Evolutionary conservation across 2,888 invertebrate species (phyloP), one percentile per base, ranked within the genome.

Genomic region (Teleiodes luculella): DNA sequence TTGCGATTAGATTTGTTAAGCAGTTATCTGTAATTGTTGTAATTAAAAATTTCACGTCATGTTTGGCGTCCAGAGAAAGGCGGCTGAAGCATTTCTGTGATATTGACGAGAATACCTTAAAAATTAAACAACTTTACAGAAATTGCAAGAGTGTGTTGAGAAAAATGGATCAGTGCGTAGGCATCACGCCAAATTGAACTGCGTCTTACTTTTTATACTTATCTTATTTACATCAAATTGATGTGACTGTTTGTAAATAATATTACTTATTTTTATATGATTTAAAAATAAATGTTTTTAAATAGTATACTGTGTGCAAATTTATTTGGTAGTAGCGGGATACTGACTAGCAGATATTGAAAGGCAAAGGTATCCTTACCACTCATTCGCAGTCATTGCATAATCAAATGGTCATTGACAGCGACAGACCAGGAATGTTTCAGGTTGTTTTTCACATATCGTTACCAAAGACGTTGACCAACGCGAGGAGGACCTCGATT

Each of bases 201-300:
- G 76, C 73, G 71, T 69, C 66, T 68, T 69, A 72, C 70, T 66
- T 72, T 76, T 72, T 76, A 66, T 46, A 54, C 43, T n/a, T n/a
- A n/a, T n/a, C 14, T 53, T 41, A 14, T 76, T n/a, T 85, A 75
- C 88, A 89, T 89, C 89, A 88, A 87, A 88, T 87, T 89, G 88
- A 87, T 90, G 86, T 84, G 70, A 78, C 72, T 76, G 71, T 80
- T 80, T 88, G 89, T 89, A 88, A 88, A 89, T 89, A 88, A 74
- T 79, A 75, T 80, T 85, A 54, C 53, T 53, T 58, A 83, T 85
- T 83, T 82, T 89, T 82, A 74, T 86, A 83, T 69, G 63, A 80
- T 76, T 80, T 35, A 45, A 50, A 67, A 69, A 57, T 54, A 77
- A 80, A 78, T 79, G 75, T 82, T 78, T 77, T 74, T 68, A 72